Evolutionary conservation across 2,113 vertebrate species (phyloP).

Genomic region (Platichthys stellatus): DNA sequence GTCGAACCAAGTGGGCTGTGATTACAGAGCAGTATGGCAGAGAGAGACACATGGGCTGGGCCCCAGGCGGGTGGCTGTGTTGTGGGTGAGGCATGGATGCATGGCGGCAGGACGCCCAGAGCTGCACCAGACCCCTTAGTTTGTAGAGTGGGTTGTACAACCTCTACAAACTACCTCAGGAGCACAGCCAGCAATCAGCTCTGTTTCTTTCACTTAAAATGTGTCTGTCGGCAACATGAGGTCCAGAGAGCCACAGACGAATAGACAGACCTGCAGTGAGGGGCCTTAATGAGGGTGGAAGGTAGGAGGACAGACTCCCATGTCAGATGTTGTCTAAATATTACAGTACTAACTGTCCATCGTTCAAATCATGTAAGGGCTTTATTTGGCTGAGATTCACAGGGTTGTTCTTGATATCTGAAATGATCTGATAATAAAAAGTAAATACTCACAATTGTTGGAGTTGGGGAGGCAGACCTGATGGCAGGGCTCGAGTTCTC

Average conservation of each 20-base stretch:
- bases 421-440: neutral
- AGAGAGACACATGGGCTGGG: constrained; percentile 60
- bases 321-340: too few relatives aligned
- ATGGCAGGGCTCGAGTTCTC: constrained; percentile 85
- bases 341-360: too few relatives aligned
- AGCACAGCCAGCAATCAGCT: constrained; percentile 24
- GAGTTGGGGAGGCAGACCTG: constrained; percentile 78
- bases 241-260: neutral
- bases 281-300: neutral
- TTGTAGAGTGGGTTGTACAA: constrained; percentile 46
- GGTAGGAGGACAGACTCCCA: too few relatives aligned
- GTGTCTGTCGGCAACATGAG: neutral
- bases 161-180: constrained; percentile 43
- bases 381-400: neutral
- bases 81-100: constrained; percentile 53
- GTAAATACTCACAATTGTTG: constrained; percentile 77
- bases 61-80: constrained; percentile 48
- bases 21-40: constrained; percentile 69
- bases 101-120: constrained; percentile 51
- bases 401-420: too few relatives aligned
- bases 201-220: neutral
- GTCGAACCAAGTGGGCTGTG: constrained; percentile 45
- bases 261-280: neutral
- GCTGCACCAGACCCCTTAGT: constrained; percentile 49
- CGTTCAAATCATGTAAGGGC: too few relatives aligned